Evolutionary conservation across 2,888 invertebrate species (phyloP).

Genomic region (Furcula furcula): DNA sequence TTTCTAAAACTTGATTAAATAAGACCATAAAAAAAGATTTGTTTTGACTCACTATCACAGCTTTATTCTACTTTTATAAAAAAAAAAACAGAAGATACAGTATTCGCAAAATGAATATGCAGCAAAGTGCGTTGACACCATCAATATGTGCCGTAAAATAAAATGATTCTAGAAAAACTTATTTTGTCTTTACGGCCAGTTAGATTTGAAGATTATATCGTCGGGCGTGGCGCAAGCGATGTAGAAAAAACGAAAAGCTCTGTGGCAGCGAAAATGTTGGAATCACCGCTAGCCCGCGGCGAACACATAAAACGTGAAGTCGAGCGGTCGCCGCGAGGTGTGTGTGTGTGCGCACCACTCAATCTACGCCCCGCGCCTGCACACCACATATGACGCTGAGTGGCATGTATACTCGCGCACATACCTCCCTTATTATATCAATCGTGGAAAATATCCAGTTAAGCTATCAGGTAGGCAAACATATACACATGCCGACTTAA

Average conservation of each 20-base stretch:
- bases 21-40: too few species aligned
- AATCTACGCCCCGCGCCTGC: slow-evolving; percentile 46
- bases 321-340: slow-evolving; percentile 55
- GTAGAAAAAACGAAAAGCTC: too few species aligned
- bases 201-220: slow-evolving; percentile 62
- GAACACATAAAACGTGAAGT: slow-evolving; percentile 38
- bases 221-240: slow-evolving; percentile 46
- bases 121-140: slow-evolving; percentile 31
- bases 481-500: too few species aligned
- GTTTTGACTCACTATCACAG: too few species aligned
- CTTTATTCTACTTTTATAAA: too few species aligned
- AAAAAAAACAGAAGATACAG: too few species aligned
- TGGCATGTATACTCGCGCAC: too few species aligned
- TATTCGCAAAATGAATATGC: too few species aligned
- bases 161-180: slow-evolving; percentile 34
- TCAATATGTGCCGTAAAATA: slow-evolving; percentile 22
- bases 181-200: slow-evolving; percentile 65
- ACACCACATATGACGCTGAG: slow-evolving; percentile 5
- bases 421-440: too few species aligned
- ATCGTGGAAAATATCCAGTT: too few species aligned
- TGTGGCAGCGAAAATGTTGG: slow-evolving; percentile 45
- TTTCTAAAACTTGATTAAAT: too few species aligned
- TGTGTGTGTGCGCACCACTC: slow-evolving; percentile 46
- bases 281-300: slow-evolving; percentile 41
- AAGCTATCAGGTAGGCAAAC: too few species aligned